These are phyloP conservation scores for Halichoerus grypus DNA, from an alignment of 2,113 vertebrate genomes.

Conservation along the genomic window DNA sequence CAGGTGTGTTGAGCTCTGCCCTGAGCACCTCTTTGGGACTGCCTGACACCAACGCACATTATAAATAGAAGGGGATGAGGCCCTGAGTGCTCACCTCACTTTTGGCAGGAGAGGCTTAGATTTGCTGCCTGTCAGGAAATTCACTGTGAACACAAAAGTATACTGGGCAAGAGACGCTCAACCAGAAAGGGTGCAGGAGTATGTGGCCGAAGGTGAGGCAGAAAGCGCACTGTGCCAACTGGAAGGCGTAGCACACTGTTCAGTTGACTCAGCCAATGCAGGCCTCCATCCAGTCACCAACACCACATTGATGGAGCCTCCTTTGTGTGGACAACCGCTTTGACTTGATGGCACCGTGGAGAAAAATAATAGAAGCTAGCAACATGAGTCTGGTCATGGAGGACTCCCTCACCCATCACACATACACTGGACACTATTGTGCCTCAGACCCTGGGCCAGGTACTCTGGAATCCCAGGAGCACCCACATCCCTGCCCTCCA, in stretches of 20 bases:
- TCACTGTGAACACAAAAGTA: conserved; percentile 40
- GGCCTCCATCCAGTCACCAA: background rate
- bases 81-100: background rate
- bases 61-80: conserved; percentile 34
- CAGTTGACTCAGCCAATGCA: conserved; percentile 36
- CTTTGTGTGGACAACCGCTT: background rate
- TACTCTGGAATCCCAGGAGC: background rate
- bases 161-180: conserved; percentile 60
- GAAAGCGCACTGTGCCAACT: conserved; percentile 25
- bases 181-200: background rate
- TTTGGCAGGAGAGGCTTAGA: background rate
- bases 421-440: accelerated
- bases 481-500: background rate
- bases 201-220: background rate
- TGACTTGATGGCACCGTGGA: background rate
- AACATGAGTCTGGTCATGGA: accelerated
- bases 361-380: background rate
- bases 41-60: background rate
- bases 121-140: conserved; percentile 58
- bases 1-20: background rate
- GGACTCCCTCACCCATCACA: background rate
- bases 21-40: background rate
- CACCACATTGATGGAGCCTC: background rate
- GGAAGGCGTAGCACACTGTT: conserved; percentile 27
- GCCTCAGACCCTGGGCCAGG: background rate